These are phyloP conservation scores for Trissolcus brochymenae DNA, from an alignment of 2,888 invertebrate genomes.

Conservation along the genomic window DNA sequence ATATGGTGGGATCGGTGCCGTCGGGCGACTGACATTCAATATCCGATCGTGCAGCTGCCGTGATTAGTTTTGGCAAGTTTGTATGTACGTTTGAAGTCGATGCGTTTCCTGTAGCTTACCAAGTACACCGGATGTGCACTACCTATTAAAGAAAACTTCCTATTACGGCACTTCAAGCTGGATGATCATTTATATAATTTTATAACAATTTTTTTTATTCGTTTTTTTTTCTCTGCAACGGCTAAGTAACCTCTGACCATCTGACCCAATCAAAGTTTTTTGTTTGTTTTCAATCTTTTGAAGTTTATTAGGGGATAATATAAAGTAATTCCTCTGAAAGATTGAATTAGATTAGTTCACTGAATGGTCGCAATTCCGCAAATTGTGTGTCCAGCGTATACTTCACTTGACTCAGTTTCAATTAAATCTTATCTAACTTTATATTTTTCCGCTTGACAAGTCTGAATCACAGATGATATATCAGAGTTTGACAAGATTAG, in stretches of 20 bases:
- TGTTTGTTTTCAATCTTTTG: slow-evolving; percentile 45
- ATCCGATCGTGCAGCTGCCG: neutral
- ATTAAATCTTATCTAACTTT: neutral
- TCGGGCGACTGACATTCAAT: slow-evolving; percentile 22
- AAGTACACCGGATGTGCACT: slow-evolving; percentile 37
- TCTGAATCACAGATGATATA: neutral
- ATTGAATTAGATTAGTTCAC: too few relatives aligned
- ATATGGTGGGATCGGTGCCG: slow-evolving; percentile 25
- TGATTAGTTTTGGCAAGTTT: too few relatives aligned
- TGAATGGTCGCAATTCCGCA: too few relatives aligned
- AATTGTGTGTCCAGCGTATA: neutral
- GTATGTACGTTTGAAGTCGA: neutral
- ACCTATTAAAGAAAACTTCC: slow-evolving; percentile 30
- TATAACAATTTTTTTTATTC: slow-evolving; percentile 27
- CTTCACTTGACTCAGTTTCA: slow-evolving; percentile 12
- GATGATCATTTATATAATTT: slow-evolving; percentile 39
- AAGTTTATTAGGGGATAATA: slow-evolving; percentile 22
- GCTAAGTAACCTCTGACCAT: slow-evolving; percentile 38
- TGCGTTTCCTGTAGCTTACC: neutral
- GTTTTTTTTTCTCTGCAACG: slow-evolving; percentile 10
- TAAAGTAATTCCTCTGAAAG: too few relatives aligned
- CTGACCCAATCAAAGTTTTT: slow-evolving; percentile 28
- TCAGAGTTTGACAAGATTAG: neutral
- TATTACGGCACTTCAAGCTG: slow-evolving; percentile 27
- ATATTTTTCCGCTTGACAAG: slow-evolving; percentile 1